These are phyloP conservation scores for Lepidocyrtoides sp. DNA, from an alignment of 2,888 invertebrate genomes.

Conservation along the genomic window DNA sequence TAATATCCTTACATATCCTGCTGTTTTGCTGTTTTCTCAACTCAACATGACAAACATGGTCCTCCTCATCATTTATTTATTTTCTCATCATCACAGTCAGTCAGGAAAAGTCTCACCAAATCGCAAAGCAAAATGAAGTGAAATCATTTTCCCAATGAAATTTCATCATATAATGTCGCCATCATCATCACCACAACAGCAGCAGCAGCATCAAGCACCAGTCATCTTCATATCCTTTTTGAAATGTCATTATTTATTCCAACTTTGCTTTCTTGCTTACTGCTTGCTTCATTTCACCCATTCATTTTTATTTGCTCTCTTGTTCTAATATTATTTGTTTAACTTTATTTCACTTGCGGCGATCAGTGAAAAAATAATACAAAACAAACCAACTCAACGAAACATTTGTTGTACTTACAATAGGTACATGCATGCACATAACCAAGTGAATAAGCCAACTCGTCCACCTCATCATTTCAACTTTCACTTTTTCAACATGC, in stretches of 20 bases:
- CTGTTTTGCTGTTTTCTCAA: background rate
- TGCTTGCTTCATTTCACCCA: too few species aligned
- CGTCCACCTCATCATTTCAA: conserved; percentile 11
- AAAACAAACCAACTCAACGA: background rate
- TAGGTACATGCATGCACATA: too few species aligned
- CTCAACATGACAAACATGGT: background rate
- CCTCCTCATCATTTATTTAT: background rate
- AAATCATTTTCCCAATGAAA: conserved; percentile 30
- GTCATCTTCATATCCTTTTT: too few species aligned
- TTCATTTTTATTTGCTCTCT: conserved; percentile 14
- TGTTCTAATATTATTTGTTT: conserved; percentile 27
- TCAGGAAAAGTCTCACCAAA: background rate
- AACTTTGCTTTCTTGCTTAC: background rate
- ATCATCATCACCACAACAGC: background rate
- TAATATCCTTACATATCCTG: background rate
- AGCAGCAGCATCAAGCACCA: background rate
- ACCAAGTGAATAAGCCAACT: background rate
- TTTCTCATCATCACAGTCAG: too few species aligned
- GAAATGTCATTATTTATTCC: too few species aligned
- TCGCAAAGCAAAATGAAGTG: background rate
- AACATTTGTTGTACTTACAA: background rate
- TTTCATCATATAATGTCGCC: background rate
- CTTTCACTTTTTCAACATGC: conserved; percentile 4
- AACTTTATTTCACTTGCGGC: conserved; percentile 50
- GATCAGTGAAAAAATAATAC: conserved; percentile 18